These are phyloP conservation scores for Brenthis hecate DNA, from an alignment of 2,888 invertebrate species.

Conservation along the genomic window DNA sequence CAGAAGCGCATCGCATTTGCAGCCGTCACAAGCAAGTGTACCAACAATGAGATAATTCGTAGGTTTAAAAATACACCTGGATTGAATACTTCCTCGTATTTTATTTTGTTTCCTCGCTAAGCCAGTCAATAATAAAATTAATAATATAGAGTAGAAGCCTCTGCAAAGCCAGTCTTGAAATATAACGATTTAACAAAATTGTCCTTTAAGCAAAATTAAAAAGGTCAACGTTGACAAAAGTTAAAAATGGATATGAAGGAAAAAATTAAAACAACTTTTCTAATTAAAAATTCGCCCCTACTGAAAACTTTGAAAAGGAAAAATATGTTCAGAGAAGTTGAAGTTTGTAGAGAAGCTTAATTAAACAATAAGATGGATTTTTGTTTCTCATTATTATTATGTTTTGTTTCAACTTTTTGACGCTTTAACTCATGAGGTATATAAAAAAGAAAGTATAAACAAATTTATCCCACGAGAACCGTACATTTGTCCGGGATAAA, in stretches of 20 bases:
- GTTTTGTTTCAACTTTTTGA: neutral
- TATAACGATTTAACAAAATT: neutral
- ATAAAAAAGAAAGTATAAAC: no score
- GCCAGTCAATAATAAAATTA: neutral
- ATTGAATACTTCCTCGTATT: no score
- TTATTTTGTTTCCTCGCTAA: neutral
- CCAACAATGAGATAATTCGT: no score
- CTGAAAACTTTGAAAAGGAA: slow-evolving; percentile 54
- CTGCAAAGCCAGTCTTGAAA: neutral
- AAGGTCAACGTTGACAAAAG: slow-evolving; percentile 23
- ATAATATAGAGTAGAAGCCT: neutral
- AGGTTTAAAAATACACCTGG: no score
- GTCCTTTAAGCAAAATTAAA: slow-evolving; percentile 2
- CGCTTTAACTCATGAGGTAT: no score
- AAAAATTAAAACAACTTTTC: slow-evolving; percentile 54
- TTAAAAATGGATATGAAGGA: slow-evolving; percentile 39
- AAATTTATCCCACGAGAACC: no score
- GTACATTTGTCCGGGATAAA: no score
- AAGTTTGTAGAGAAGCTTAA: slow-evolving; percentile 31
- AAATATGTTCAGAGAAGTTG: slow-evolving; percentile 37
- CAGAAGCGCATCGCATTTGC: no score
- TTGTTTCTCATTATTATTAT: neutral
- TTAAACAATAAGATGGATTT: slow-evolving; percentile 33
- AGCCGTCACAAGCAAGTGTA: no score
- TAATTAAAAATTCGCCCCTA: slow-evolving; percentile 68